Evolutionary conservation across 30 jellyfish, hydroid and myxozoan species (phyloP).

Genomic region (Sanderia malayensis): DNA sequence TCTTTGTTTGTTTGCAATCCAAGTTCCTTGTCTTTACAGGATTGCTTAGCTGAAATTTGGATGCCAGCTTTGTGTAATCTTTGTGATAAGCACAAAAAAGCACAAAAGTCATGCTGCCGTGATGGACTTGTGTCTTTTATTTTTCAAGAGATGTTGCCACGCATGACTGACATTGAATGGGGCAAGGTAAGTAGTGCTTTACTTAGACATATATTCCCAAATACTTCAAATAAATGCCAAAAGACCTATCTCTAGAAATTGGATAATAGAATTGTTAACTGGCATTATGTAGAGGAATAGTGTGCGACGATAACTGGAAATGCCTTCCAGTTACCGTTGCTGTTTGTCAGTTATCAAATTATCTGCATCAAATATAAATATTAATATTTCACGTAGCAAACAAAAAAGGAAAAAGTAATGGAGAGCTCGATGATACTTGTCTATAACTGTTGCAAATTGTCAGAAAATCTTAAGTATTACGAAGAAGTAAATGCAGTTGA

Average conservation of each 20-base stretch:
- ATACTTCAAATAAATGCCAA: no score
- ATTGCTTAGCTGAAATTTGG: conserved; percentile 1
- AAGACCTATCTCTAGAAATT: no score
- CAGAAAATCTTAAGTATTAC: conserved; percentile 12
- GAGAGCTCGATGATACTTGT: conserved; percentile 23
- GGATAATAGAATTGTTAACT: no score
- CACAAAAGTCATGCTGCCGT: conserved; percentile 22
- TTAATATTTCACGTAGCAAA: not conserved
- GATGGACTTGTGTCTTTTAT: conserved; percentile 9
- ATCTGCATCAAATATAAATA: no score
- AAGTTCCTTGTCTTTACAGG: no score
- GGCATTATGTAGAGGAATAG: no score
- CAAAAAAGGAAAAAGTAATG: conserved; percentile 12
- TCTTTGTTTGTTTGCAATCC: no score
- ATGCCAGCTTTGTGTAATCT: not conserved
- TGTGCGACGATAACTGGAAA: no score
- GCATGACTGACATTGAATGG: not conserved
- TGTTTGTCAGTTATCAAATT: no score
- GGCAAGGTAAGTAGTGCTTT: not conserved
- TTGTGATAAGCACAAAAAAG: conserved; percentile 4
- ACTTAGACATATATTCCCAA: no score
- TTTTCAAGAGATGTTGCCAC: conserved; percentile 11
- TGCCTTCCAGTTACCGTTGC: no score
- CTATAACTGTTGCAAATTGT: conserved; percentile 29
- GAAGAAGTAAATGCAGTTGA: conserved; percentile 35